A percentile compares a stretch with the other conserved stretches of the same genome.
Evolutionary conservation across 2,797 vertebrate species (phyloP).

Genomic region (Takifugu rubripes): DNA sequence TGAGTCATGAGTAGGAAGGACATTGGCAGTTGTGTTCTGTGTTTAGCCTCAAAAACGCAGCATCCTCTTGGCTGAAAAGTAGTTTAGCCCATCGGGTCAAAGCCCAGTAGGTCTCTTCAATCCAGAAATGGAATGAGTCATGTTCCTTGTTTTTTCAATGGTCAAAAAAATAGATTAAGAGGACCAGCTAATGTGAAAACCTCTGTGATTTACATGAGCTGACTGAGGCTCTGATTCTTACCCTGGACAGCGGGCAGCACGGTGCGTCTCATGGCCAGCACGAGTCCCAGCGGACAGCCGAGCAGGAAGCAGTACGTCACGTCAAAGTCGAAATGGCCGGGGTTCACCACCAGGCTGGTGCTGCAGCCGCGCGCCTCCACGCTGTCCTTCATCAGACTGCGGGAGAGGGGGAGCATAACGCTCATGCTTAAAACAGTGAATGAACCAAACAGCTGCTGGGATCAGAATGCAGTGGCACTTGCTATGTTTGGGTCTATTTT

Average conservation of each 20-base stretch:
- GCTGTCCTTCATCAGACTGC: constrained; percentile 84
- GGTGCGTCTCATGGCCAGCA: constrained; percentile 94
- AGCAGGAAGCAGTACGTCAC: constrained; percentile 96
- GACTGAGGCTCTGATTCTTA: constrained; percentile 49
- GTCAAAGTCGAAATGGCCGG: constrained; percentile 91
- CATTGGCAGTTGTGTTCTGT: too few species aligned
- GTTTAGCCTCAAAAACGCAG: too few species aligned
- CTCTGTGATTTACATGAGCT: neutral
- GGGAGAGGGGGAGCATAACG: neutral
- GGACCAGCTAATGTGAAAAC: too few species aligned
- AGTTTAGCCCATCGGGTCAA: too few species aligned
- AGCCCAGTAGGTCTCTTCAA: too few species aligned
- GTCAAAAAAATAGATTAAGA: too few species aligned
- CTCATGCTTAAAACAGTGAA: too few species aligned
- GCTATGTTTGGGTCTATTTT: neutral
- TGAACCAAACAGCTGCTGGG: neutral
- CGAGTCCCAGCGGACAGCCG: constrained; percentile 92
- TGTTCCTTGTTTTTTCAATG: too few species aligned
- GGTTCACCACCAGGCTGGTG: constrained; percentile 78
- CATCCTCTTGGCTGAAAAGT: too few species aligned
- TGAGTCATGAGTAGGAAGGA: too few species aligned
- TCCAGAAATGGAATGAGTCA: too few species aligned
- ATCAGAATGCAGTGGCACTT: neutral
- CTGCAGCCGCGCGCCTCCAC: constrained; percentile 73
- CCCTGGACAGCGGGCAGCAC: constrained; percentile 90